Evolutionary conservation across 2,797 vertebrate genomes (phyloP), one percentile per base, ranked within the genome.

Genomic region (Peromyscus aztecus): DNA sequence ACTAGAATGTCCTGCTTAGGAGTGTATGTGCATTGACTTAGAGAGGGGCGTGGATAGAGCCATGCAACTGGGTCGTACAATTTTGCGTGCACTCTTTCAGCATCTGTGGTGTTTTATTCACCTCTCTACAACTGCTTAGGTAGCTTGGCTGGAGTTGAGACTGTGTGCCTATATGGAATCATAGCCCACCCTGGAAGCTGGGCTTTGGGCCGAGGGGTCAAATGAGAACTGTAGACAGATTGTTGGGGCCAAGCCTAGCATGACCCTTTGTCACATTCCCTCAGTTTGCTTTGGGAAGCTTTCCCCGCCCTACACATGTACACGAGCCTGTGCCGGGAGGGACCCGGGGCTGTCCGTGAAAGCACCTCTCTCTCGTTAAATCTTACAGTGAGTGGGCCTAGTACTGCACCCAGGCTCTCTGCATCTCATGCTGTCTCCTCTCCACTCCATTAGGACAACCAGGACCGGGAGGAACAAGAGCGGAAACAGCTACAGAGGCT

Each of bases 381-480:
- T 61, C 43, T 88, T 17, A 11, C 14, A 9, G 27, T 6, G 52
- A 94, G 31, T 23, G 46, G 34, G 86, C 75, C 29, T 69, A 55
- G 65, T 43, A 6, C 4, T 14, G 59, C 59, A 73, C 4, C 0
- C 1, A 3, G 31, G 23, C 43, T 31, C 34, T 71, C 3, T 0
- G 0, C 3, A 17, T 49, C 82, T 96, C 80, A 97, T 0, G 29
- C n/a, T 11, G 34, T 29, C 96, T 76, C 91, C 52, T 91, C 84
- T 80, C 34, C 29, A 16, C n/a, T 63, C 63, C 94, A 31, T 71
- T 94, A 99, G 99, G 99, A 99, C 98, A 99, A 99, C 91, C 97
- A 82, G 0, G 99, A 99, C 24, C 99, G 99, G 12, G 99, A 99
- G 98, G 90, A 99, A 40, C 99, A 99, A 97, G 99, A 99, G 94